A percentile compares a stretch with the other conserved stretches of the same genome.
These are phyloP conservation scores for Ictidomys tridecemlineatus DNA, from an alignment of 2,113 vertebrate genomes.

Conservation along the genomic window DNA sequence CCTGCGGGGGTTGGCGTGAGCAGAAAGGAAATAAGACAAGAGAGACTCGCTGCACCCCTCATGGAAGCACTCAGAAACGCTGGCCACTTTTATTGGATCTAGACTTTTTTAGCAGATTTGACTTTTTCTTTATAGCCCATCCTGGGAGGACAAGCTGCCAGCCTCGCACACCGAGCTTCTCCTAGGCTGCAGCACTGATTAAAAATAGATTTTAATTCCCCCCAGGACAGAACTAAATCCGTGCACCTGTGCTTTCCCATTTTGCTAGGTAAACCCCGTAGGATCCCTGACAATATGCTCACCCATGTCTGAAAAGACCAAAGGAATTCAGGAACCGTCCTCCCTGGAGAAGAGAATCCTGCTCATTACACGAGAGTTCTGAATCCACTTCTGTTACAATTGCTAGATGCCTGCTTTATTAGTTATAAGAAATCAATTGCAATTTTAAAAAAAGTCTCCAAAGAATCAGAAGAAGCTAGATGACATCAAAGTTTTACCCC, in stretches of 20 bases:
- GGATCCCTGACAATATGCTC: neutral
- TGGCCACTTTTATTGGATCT: neutral
- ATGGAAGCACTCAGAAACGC: accelerated
- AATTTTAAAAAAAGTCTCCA: neutral
- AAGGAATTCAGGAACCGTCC: neutral
- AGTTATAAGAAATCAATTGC: slow-evolving; percentile 18
- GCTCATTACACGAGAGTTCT: neutral
- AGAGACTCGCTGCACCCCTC: accelerated
- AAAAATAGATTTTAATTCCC: slow-evolving; percentile 69
- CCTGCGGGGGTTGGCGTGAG: neutral
- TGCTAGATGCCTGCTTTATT: neutral
- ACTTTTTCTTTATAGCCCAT: neutral
- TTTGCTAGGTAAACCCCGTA: slow-evolving; percentile 26
- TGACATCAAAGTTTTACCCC: neutral
- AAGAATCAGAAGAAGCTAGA: neutral
- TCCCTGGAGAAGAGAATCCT: neutral
- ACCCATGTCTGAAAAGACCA: accelerated
- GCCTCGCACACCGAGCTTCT: neutral
- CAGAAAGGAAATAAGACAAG: neutral
- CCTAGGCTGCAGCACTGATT: neutral
- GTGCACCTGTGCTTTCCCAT: slow-evolving; percentile 30
- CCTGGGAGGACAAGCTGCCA: neutral
- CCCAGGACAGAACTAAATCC: slow-evolving; percentile 32
- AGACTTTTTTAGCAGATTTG: neutral
- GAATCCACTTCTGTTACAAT: neutral